Conservation (phyloP, 64 coral and sea anemone genomes). For the Acropora yongei region DNA sequence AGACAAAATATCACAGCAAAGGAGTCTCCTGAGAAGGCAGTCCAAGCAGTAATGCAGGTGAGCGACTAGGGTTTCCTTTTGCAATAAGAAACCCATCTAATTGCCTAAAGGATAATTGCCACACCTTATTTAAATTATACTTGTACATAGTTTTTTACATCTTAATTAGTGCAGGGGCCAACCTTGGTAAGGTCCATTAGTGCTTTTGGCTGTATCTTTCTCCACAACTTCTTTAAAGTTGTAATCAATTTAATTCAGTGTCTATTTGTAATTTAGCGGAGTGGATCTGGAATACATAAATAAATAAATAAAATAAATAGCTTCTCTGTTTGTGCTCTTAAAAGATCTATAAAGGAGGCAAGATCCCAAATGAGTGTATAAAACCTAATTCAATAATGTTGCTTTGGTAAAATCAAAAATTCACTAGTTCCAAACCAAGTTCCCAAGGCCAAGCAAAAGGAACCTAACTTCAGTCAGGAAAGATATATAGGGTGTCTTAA, state of each 20-base stretch:
- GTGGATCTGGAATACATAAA: slow-evolving; percentile 28
- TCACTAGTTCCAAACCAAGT: slow-evolving; percentile 60
- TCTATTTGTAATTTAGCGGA: slow-evolving; percentile 14
- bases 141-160: slow-evolving; percentile 23
- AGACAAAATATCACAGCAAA: slow-evolving; percentile 61
- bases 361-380: slow-evolving; percentile 50
- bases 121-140: slow-evolving; percentile 39
- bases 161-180: slow-evolving; percentile 1
- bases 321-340: slow-evolving; percentile 52
- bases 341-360: slow-evolving; percentile 60
- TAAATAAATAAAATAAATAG: slow-evolving; percentile 5
- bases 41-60: slow-evolving; percentile 59
- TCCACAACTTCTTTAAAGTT: no score
- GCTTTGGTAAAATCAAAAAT: slow-evolving; percentile 49
- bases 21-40: slow-evolving; percentile 52
- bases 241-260: not conserved
- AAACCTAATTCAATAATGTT: slow-evolving; percentile 61
- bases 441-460: no score
- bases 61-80: slow-evolving; percentile 59
- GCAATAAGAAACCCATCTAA: slow-evolving; percentile 45
- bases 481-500: slow-evolving; percentile 49
- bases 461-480: slow-evolving; percentile 55
- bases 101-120: slow-evolving; percentile 52
- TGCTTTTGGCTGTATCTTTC: slow-evolving; percentile 9
- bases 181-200: slow-evolving; percentile 8